Percentiles rank a stretch among this genome's conserved stretches.
These are phyloP conservation scores for Pemphigus obesinymphae DNA, from an alignment of 1,140 invertebrate species.

Conservation along the genomic window DNA sequence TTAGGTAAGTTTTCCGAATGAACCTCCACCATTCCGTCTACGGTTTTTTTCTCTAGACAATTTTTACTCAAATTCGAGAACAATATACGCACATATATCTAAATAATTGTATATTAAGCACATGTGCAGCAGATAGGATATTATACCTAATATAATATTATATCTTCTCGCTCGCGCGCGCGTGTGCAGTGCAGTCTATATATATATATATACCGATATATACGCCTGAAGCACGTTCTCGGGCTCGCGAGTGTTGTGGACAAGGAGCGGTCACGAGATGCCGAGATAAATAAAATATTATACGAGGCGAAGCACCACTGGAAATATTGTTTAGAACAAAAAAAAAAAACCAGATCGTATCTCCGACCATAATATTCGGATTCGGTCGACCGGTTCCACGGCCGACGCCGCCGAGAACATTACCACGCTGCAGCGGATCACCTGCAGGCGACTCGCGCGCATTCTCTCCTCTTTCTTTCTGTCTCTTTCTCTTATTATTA, in stretches of 20 bases:
- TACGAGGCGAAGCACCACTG: slow-evolving; percentile 37
- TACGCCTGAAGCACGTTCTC: slow-evolving; percentile 27
- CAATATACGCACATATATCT: no score
- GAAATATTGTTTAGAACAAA: slow-evolving; percentile 39
- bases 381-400: slow-evolving; percentile 39
- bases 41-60: no score
- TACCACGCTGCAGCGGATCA: slow-evolving; percentile 13
- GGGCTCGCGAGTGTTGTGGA: slow-evolving; percentile 13
- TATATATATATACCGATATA: neutral
- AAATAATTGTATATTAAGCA: neutral
- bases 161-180: neutral
- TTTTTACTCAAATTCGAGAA: no score
- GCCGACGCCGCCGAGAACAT: neutral
- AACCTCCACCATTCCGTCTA: no score
- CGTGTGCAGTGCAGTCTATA: neutral
- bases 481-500: neutral
- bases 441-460: slow-evolving; percentile 16
- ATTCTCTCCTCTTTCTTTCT: neutral
- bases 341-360: slow-evolving; percentile 40
- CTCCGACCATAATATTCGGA: slow-evolving; percentile 39
- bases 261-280: slow-evolving; percentile 39
- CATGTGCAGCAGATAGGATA: neutral
- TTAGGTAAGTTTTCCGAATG: no score
- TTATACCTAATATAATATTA: neutral
- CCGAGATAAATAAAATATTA: slow-evolving; percentile 41